Evolutionary conservation across 1,140 invertebrate genomes (phyloP), one percentile per base, ranked within the genome.

Genomic region (Whitmania pigra): DNA sequence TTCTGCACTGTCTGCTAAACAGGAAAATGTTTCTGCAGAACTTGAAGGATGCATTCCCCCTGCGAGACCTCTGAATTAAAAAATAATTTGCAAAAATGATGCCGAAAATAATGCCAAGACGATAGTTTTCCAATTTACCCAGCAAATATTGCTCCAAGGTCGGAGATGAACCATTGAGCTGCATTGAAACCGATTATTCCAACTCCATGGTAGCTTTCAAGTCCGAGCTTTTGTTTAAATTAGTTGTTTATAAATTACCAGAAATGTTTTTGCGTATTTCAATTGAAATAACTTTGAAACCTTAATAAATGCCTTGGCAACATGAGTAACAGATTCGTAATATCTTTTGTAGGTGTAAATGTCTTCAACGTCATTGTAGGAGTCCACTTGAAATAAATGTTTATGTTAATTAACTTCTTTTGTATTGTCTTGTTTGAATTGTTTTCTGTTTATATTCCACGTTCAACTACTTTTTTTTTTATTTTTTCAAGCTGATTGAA

Each of bases 171-270:
- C 92, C 93, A 96, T 83, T 94, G 87, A 55, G 91, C 89, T 60
- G 88, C 88, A 79, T 96, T 96, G 80, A 94, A 94, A 60, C 92
- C 92, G 55, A 95, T 79, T 76, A 96, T 93, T 74, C 90, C 88
- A 36, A 95, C 92, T 15, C 88, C 88, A 80, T 92, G 87, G 77
- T 87, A 86, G 73, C 87, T 84, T 80, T 93, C 86, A 54, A 96
- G 83, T 11, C 92, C 92, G 66, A 94, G 82, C 79, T 91, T 74
- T 53, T 78, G 79, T n/a, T 2, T 5, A 68, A 22, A 68, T 25
- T 25, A 68, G 27, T 6, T 7, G 31, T 68, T 29, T 29, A 25
- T 9, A 68, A 29, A 29, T 25, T 29, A 7, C n/a, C 20, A 29
- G 31, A n/a, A n/a, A n/a, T n/a, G n/a, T n/a, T n/a, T n/a, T n/a